These are phyloP conservation scores for Cryptoblepharus egeriae DNA, from an alignment of 2,797 vertebrate species.

Conservation along the genomic window DNA sequence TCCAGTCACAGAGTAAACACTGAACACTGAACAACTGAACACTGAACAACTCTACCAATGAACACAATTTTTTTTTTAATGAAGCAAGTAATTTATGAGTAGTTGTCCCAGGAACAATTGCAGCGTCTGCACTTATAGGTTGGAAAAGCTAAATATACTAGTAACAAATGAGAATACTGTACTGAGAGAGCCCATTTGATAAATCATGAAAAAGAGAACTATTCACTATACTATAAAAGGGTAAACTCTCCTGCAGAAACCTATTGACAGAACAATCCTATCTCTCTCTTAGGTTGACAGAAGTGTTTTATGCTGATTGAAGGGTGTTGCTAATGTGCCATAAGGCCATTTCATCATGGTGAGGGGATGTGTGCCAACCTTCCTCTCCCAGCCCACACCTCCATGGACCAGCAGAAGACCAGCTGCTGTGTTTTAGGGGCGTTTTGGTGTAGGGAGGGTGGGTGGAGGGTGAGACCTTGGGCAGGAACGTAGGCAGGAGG, in stretches of 20 bases:
- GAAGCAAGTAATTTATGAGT: neutral
- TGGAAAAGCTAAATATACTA: neutral
- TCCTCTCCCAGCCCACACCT: no score
- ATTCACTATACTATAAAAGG: no score
- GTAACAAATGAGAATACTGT: neutral
- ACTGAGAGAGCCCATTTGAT: neutral
- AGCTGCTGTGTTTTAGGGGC: no score
- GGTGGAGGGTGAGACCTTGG: no score
- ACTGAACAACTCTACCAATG: neutral
- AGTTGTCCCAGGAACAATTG: neutral
- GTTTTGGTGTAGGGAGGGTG: no score
- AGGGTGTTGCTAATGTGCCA: no score
- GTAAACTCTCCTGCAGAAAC: neutral
- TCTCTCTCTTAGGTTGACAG: no score
- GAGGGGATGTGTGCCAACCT: no score
- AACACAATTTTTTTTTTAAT: neutral
- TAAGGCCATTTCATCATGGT: no score
- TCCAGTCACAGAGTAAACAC: neutral
- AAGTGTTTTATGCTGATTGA: no score
- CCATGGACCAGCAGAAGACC: no score
- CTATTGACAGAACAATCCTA: neutral
- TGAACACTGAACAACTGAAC: neutral
- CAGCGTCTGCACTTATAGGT: neutral
- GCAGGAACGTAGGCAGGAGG: no score
- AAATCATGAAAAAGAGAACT: neutral